A percentile compares a stretch with the other conserved stretches of the same genome.
These are phyloP conservation scores for Vanessa tameamea DNA, from an alignment of 1,140 invertebrate species.

Conservation along the genomic window DNA sequence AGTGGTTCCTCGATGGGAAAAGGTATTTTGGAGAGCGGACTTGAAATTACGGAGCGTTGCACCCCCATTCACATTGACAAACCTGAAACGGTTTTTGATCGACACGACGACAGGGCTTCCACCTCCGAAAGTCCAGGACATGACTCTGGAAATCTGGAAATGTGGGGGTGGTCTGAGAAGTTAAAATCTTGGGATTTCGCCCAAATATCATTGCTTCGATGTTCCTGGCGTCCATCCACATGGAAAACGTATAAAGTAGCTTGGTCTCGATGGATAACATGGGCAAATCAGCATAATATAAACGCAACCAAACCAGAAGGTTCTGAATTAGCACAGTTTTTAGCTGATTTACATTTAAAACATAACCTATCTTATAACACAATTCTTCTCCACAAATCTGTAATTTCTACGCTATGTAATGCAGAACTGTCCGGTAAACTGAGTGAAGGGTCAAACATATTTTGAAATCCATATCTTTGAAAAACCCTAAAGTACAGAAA, in stretches of 20 bases:
- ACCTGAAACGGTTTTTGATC: not conserved
- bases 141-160: not conserved
- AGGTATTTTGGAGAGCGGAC: conserved; percentile 44
- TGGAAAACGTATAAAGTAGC: not conserved
- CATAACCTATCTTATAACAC: not conserved
- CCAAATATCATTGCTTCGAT: not conserved
- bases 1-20: conserved; percentile 39
- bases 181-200: not conserved
- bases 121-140: not conserved
- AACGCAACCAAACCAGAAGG: not conserved
- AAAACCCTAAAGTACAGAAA: not conserved
- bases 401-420: not conserved
- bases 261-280: not conserved
- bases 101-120: not conserved
- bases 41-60: conserved; percentile 37
- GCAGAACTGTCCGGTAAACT: not conserved
- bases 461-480: not conserved
- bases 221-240: not conserved
- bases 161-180: not conserved
- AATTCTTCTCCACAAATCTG: not conserved
- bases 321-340: not conserved
- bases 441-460: not conserved
- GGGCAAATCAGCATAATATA: not conserved
- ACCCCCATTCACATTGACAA: conserved; percentile 29
- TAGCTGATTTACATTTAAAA: not conserved